Evolutionary conservation across 2,797 vertebrate genomes (phyloP).

Genomic region (Syncerus caffer): DNA sequence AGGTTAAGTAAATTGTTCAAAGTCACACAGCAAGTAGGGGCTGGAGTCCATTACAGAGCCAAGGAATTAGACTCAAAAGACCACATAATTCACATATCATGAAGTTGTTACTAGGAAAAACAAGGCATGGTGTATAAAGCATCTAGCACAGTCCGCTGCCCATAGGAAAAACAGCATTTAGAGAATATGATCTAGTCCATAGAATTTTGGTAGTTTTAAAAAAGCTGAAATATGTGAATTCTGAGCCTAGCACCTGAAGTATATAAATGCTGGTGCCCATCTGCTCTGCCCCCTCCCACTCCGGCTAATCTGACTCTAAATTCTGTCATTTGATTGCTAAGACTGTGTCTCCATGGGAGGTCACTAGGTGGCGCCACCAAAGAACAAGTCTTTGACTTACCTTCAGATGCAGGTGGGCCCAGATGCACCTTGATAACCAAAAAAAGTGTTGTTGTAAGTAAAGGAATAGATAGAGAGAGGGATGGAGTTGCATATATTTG

Average conservation of each 20-base stretch:
- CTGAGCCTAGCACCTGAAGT: not conserved
- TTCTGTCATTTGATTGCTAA: not conserved
- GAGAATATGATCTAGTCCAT: not conserved
- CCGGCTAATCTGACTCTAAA: not conserved
- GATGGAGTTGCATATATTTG: constrained; percentile 43
- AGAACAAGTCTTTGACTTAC: constrained; percentile 47
- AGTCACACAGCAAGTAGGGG: not conserved
- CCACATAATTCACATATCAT: not conserved
- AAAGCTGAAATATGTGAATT: not conserved
- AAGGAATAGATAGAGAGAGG: not conserved
- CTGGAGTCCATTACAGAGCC: not conserved
- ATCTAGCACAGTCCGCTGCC: not conserved
- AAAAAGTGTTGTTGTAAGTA: constrained; percentile 53
- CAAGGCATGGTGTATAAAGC: not conserved
- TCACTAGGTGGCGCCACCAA: constrained; percentile 71
- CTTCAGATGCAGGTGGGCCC: constrained; percentile 55
- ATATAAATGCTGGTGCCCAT: not conserved
- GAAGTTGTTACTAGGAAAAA: not conserved
- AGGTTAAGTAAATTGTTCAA: constrained; percentile 7
- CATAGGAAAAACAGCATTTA: not conserved
- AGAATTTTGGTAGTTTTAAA: not conserved
- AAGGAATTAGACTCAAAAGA: not conserved
- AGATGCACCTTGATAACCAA: not conserved
- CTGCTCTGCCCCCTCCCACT: not conserved
- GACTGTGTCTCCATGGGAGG: not conserved